Percentiles rank a stretch among this genome's conserved stretches.
Evolutionary conservation across 2,113 vertebrate species (phyloP).

Genomic region (Nematolebias whitei): DNA sequence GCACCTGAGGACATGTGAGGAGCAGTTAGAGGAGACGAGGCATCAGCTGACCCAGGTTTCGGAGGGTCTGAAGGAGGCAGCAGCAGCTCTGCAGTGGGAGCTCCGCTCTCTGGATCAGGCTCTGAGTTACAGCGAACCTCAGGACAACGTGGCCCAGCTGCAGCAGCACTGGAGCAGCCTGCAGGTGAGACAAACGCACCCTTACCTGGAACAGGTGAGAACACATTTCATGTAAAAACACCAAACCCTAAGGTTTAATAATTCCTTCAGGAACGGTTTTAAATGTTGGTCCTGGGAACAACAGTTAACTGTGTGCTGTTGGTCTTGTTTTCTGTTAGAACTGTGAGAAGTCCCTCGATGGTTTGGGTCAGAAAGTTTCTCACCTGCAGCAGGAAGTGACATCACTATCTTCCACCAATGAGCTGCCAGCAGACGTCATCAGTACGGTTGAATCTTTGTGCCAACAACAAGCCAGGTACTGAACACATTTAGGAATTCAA

Average conservation of each 20-base stretch:
- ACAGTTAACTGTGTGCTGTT: neutral
- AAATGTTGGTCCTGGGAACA: neutral
- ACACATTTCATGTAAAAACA: neutral
- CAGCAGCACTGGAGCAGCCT: conserved; percentile 76
- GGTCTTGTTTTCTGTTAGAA: conserved; percentile 49
- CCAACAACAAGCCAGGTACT: conserved; percentile 75
- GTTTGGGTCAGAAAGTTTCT: conserved; percentile 59
- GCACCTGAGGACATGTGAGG: conserved; percentile 58
- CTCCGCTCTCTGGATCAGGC: conserved; percentile 73
- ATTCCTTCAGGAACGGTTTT: neutral
- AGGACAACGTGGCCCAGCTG: conserved; percentile 64
- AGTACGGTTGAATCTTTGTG: conserved; percentile 55
- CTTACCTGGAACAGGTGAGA: too few species aligned
- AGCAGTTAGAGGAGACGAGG: conserved; percentile 57
- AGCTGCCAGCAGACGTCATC: conserved; percentile 60
- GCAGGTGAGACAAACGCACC: conserved; percentile 55
- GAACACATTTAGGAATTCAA: neutral
- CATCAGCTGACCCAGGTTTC: conserved; percentile 19
- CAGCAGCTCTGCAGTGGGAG: conserved; percentile 70
- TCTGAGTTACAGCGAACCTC: conserved; percentile 63
- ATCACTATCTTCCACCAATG: conserved; percentile 32
- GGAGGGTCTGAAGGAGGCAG: conserved; percentile 58
- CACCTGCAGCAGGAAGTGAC: conserved; percentile 61
- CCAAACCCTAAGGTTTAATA: neutral
- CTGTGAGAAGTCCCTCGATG: conserved; percentile 65